Evolutionary conservation across 2,113 vertebrate species (phyloP).

Genomic region (Ibidorhyncha struthersii): DNA sequence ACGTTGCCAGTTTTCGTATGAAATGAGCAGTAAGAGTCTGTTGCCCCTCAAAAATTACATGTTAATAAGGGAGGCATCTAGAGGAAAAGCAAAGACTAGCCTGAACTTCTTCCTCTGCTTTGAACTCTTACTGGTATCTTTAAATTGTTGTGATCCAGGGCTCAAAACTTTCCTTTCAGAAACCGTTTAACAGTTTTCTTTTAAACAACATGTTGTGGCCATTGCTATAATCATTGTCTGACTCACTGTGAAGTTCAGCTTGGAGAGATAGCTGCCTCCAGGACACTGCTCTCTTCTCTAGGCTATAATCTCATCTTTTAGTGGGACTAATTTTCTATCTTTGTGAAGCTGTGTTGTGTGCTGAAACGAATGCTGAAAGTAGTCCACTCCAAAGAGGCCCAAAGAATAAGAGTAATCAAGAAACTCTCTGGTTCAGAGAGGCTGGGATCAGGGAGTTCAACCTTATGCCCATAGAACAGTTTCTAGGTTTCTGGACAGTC

Average conservation of each 20-base stretch:
- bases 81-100: background rate
- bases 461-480: rapidly evolving
- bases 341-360: background rate
- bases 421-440: background rate
- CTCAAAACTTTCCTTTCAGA: background rate
- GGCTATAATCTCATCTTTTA: background rate
- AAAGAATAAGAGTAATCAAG: background rate
- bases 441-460: background rate
- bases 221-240: background rate
- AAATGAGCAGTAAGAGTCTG: background rate
- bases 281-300: background rate
- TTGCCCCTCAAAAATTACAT: rapidly evolving
- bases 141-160: background rate
- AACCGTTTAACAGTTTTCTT: background rate
- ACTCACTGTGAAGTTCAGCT: background rate
- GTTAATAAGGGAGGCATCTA: background rate
- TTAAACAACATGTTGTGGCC: background rate
- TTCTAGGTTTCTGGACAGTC: background rate
- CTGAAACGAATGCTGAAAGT: background rate
- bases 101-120: background rate
- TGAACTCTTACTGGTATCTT: background rate
- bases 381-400: background rate
- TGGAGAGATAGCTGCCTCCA: background rate
- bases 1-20: background rate
- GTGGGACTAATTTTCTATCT: background rate